phyloP scores from a whole-genome alignment of 2,888 invertebrate genomes.

The Therioaphis trifolii region DNA sequence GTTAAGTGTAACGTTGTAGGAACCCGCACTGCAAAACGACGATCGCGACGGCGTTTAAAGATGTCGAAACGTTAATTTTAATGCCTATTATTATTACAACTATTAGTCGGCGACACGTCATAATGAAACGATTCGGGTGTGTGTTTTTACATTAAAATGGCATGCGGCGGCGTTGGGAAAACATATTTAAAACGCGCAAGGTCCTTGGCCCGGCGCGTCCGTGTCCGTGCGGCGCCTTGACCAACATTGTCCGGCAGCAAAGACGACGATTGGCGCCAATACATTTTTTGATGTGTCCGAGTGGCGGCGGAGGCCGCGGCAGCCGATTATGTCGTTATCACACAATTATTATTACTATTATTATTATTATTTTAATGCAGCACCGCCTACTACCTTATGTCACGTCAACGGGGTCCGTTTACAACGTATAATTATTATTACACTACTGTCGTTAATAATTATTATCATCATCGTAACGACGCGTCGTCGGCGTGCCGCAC shows the following conservation, averaged over 20 bases:
- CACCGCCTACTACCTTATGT: constrained; percentile 12
- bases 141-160: constrained; percentile 42
- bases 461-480: too few species aligned
- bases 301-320: constrained; percentile 55
- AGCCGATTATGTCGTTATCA: constrained; percentile 55
- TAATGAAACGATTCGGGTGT: constrained; percentile 57
- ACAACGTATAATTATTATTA: neutral
- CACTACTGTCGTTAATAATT: too few species aligned
- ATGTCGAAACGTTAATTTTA: too few species aligned
- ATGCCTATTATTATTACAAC: too few species aligned
- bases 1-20: too few species aligned
- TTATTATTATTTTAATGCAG: neutral
- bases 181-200: constrained; percentile 58
- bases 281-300: constrained; percentile 58
- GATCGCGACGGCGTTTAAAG: too few species aligned
- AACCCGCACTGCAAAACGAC: too few species aligned
- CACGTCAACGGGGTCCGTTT: constrained; percentile 26
- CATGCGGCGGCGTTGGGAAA: constrained; percentile 49
- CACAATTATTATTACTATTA: constrained; percentile 32
- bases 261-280: constrained; percentile 64
- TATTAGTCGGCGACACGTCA: constrained; percentile 43
- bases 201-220: constrained; percentile 60
- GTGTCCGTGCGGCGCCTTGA: constrained; percentile 62
- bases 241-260: constrained; percentile 64
- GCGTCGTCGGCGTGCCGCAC: too few species aligned